A percentile compares a stretch with the other conserved stretches of the same genome.
Evolutionary conservation across 2,888 invertebrate species (phyloP).

Genomic region (Protodeltote pygarga): DNA sequence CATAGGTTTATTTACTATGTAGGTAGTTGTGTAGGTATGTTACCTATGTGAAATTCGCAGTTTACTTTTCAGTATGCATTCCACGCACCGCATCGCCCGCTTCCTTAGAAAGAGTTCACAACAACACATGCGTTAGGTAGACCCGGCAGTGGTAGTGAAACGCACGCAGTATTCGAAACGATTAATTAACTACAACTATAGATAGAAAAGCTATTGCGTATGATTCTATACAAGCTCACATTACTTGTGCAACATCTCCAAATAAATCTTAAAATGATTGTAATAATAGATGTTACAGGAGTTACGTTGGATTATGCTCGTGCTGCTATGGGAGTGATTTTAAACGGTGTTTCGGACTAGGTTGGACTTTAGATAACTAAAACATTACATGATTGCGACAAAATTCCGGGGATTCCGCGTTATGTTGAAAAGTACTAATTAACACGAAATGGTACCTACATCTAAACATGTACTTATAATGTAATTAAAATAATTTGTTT

Average conservation of each 20-base stretch:
- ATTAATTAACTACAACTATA: conserved; percentile 55
- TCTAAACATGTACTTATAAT: too few species aligned
- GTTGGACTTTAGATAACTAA: too few species aligned
- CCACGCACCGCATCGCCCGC: conserved; percentile 58
- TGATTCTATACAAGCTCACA: conserved; percentile 2
- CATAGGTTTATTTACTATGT: conserved; percentile 9
- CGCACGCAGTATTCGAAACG: conserved; percentile 65
- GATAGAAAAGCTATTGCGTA: conserved; percentile 42
- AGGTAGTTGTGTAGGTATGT: conserved; percentile 26
- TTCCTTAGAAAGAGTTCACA: conserved; percentile 62
- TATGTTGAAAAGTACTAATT: too few species aligned
- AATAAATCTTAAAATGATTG: conserved; percentile 41
- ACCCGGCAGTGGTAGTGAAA: conserved; percentile 63
- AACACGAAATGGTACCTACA: too few species aligned
- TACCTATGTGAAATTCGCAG: conserved; percentile 71
- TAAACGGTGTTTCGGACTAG: too few species aligned
- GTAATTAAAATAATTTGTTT: too few species aligned
- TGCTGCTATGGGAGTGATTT: neutral
- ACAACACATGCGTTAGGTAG: conserved; percentile 59
- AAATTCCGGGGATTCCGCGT: too few species aligned
- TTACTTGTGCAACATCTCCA: conserved; percentile 62
- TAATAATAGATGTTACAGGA: conserved; percentile 32
- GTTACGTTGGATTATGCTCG: conserved; percentile 33
- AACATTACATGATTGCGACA: too few species aligned
- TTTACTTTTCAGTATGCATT: conserved; percentile 66